Conservation (phyloP, 2,797 vertebrate species). For the Huso huso region DNA sequence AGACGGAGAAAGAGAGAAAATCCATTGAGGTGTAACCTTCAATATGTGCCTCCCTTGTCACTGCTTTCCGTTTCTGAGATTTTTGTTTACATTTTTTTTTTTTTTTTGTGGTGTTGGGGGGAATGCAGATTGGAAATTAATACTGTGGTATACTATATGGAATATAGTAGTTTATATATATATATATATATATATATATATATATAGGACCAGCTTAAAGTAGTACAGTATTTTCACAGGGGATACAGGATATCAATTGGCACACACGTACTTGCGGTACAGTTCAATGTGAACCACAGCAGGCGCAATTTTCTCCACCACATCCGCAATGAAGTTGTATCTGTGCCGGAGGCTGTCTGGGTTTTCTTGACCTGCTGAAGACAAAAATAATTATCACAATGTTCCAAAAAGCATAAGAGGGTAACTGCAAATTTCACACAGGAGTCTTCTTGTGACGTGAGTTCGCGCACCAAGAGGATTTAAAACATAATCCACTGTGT, state of each 20-base stretch:
- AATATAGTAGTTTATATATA: neutral
- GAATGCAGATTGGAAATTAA: no score
- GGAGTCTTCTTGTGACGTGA: no score
- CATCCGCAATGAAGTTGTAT: slow-evolving; percentile 97
- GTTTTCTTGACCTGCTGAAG: slow-evolving; percentile 74
- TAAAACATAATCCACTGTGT: no score
- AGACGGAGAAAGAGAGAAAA: neutral
- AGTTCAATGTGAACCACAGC: slow-evolving; percentile 97
- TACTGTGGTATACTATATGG: no score
- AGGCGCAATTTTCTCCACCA: slow-evolving; percentile 95
- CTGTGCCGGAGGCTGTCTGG: slow-evolving; percentile 89
- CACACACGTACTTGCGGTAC: slow-evolving; percentile 79
- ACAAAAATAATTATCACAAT: slow-evolving; percentile 27
- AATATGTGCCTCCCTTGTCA: neutral
- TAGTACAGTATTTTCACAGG: no score
- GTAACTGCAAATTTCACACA: slow-evolving; percentile 14
- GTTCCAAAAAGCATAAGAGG: slow-evolving; percentile 26
- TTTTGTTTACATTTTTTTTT: slow-evolving; percentile 16
- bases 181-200: no score
- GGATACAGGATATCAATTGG: no score
- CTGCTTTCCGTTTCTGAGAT: slow-evolving; percentile 9
- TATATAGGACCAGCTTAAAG: neutral
- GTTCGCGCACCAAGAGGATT: no score
- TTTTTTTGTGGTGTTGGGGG: slow-evolving; percentile 9
- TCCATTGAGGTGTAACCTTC: neutral